Conservation (phyloP, 1,140 invertebrate genomes). For the Neotoxoptera formosana region DNA sequence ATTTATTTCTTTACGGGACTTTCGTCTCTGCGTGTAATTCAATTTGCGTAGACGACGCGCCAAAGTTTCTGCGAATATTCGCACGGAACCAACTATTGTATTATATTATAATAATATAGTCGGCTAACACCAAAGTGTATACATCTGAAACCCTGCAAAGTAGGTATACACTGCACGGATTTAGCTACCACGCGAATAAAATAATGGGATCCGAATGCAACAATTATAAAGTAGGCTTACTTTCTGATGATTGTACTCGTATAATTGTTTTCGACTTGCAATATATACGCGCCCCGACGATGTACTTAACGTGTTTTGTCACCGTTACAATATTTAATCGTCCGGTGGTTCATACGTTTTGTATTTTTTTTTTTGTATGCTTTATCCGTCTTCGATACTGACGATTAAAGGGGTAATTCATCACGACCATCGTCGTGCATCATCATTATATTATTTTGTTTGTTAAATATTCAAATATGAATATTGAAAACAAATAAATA, state of each 20-base stretch:
- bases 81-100: neutral
- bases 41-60: neutral
- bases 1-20: conserved; percentile 16
- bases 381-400: neutral
- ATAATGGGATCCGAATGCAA: neutral
- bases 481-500: neutral
- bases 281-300: neutral
- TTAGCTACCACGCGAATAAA: neutral
- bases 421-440: neutral
- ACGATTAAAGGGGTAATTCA: neutral
- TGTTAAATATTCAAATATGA: neutral
- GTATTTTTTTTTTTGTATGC: neutral
- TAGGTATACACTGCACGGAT: neutral
- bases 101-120: neutral
- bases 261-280: neutral
- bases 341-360: no score
- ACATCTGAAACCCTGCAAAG: neutral
- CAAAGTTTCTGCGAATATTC: conserved; percentile 34
- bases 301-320: neutral
- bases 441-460: neutral
- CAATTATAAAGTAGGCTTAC: neutral
- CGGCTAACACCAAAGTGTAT: neutral
- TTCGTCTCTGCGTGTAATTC: conserved; percentile 5
- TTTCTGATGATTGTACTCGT: neutral
- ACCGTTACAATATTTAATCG: neutral